Conservation (phyloP, 2,888 invertebrate species). For the Eumacrocentrus americanus region DNA sequence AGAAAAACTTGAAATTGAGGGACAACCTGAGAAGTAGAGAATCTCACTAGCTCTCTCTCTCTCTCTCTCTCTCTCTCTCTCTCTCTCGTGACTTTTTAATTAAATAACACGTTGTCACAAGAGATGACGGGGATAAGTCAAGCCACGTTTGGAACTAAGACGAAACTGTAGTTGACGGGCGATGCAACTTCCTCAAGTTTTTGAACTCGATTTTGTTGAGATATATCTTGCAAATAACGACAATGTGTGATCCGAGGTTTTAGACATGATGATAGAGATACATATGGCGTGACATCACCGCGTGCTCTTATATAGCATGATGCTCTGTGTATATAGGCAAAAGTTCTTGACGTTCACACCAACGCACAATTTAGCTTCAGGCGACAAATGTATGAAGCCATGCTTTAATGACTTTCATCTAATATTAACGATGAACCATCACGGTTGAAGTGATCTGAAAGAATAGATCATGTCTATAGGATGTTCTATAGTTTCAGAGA, state of each 20-base stretch:
- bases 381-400: neutral
- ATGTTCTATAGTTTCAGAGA: too few relatives aligned
- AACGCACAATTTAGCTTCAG: slow-evolving; percentile 1
- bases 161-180: neutral
- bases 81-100: slow-evolving; percentile 16
- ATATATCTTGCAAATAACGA: neutral
- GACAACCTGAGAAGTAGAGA: neutral
- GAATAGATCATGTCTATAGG: too few relatives aligned
- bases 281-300: neutral
- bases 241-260: neutral
- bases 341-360: neutral
- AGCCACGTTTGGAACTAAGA: slow-evolving; percentile 10
- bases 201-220: slow-evolving; percentile 20
- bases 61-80: neutral
- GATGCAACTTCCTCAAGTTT: slow-evolving; percentile 4
- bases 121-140: slow-evolving; percentile 3
- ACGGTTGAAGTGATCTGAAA: too few relatives aligned
- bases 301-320: neutral
- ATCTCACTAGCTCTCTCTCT: neutral
- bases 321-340: neutral
- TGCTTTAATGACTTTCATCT: neutral
- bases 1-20: slow-evolving; percentile 2
- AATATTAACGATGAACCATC: neutral
- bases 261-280: neutral
- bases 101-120: slow-evolving; percentile 10